Evolutionary conservation across 64 coral and sea anemone genomes (phyloP), one percentile per base, ranked within the genome.

Genomic region (Cladopsammia gracilis): DNA sequence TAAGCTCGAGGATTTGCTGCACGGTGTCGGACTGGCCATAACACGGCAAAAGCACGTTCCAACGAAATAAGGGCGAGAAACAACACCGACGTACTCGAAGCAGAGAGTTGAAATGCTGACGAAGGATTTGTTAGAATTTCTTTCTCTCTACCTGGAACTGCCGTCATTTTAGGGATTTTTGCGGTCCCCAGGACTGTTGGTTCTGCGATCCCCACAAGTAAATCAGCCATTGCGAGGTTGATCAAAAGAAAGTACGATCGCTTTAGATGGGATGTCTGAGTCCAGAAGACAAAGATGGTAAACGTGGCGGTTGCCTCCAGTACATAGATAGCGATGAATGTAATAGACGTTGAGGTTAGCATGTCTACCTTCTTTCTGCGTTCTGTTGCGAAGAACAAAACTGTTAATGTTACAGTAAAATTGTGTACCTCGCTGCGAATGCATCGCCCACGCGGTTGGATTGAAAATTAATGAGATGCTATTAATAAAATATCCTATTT

Each of bases 31-130:
- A 80, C 3, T 61, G 77, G 77, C 77, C 77, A 19, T 6, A 80
- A 61, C 3, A 80, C 77, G 0, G 34, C 54, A 18, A 44, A 60
- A 13, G 18, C 77, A 5, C 77, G 54, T 80, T 80, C 77, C 0
- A 80, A 14, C 7, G 77, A 80, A 61, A 80, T 61, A 13, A 80
- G 56, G 16, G 77, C 56, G 11, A 80, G 77, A n/a, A 80, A 62
- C 43, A 80, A 8, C 54, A 80, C 77, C 6, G 77, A 80, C 11
- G 77, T 18, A 80, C 11, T 42, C 6, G 77, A 80, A 1, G 25
- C 77, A 58, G 58, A 9, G 50, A 58, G 12, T 78, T 58, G 50
- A 57, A 78, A 3, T 57, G 76, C 4, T 25, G 49, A 53, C 10
- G 24, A 78, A 13, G 22, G 76, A 78, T 34, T 78, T 14, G 15